Evolutionary conservation across 2,797 vertebrate genomes (phyloP).

Genomic region (Neostethus bicornis): DNA sequence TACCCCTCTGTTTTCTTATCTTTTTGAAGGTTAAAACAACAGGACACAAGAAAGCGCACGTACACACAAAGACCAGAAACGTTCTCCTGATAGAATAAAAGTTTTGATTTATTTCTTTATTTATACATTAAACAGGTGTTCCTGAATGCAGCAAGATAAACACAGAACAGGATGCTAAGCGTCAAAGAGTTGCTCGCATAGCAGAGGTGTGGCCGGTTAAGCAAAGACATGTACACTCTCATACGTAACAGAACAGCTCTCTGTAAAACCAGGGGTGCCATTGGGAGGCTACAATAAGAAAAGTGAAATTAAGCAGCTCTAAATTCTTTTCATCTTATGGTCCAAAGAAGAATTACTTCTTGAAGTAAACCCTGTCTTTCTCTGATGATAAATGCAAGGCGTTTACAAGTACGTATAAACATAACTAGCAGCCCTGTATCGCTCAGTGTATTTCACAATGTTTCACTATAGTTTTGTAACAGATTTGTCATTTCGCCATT

Average conservation of each 20-base stretch:
- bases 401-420: slow-evolving; percentile 55
- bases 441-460: slow-evolving; percentile 51
- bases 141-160: slow-evolving; percentile 85
- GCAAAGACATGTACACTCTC: slow-evolving; percentile 77
- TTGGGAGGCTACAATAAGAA: slow-evolving; percentile 58
- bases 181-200: slow-evolving; percentile 77
- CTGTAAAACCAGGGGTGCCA: slow-evolving; percentile 62
- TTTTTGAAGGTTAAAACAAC: background rate
- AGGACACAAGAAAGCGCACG: slow-evolving; percentile 31
- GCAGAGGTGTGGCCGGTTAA: slow-evolving; percentile 81
- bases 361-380: slow-evolving; percentile 67
- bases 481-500: slow-evolving; percentile 70
- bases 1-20: background rate
- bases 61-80: slow-evolving; percentile 32
- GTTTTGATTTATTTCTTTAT: slow-evolving; percentile 85
- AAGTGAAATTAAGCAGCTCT: slow-evolving; percentile 61
- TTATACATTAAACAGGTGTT: slow-evolving; percentile 87
- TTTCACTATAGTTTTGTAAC: slow-evolving; percentile 54
- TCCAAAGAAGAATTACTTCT: slow-evolving; percentile 54
- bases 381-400: slow-evolving; percentile 56
- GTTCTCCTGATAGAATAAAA: slow-evolving; percentile 86
- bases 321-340: slow-evolving; percentile 67
- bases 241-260: slow-evolving; percentile 62
- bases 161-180: slow-evolving; percentile 82
- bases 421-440: slow-evolving; percentile 55